Conservation (phyloP, 2,797 vertebrate genomes). For the Brachyalestes nurse region DNA sequence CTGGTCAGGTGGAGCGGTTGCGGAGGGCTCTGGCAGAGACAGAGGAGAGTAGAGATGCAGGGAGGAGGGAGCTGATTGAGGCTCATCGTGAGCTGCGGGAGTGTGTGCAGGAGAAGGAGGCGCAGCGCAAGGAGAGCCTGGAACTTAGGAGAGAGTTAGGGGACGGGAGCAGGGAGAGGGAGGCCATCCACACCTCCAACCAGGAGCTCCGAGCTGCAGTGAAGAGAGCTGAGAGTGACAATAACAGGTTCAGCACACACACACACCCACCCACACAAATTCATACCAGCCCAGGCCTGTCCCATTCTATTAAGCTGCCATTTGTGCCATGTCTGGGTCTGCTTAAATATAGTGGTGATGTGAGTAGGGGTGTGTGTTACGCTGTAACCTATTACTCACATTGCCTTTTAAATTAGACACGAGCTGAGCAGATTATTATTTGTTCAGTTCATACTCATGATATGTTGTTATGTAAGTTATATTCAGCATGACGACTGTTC, state of each 20-base stretch:
- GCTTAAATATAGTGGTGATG: not conserved
- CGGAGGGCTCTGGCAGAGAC: constrained; percentile 70
- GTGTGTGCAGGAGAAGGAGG: constrained; percentile 70
- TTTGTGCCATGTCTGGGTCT: not conserved
- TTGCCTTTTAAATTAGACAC: not conserved
- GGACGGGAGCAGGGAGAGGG: constrained; percentile 77
- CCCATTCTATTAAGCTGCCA: not conserved
- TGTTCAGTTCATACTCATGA: not conserved
- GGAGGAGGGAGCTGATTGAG: constrained; percentile 74
- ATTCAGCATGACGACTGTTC: not conserved
- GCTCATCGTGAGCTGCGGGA: constrained; percentile 75
- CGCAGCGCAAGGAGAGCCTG: constrained; percentile 73
- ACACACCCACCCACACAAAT: not conserved
- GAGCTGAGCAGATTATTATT: not conserved
- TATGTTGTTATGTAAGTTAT: not conserved
- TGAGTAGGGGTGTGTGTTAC: not conserved
- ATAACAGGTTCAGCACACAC: constrained; percentile 76
- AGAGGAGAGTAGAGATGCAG: constrained; percentile 70
- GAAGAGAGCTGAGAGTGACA: constrained; percentile 79
- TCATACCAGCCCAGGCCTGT: not conserved
- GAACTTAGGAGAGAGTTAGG: constrained; percentile 74
- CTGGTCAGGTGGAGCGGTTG: constrained; percentile 74
- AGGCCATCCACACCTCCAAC: constrained; percentile 79
- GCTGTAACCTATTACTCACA: not conserved
- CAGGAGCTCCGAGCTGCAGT: constrained; percentile 75